Conservation (phyloP, 2,888 invertebrate species). For the Parthenolecanium corni region DNA sequence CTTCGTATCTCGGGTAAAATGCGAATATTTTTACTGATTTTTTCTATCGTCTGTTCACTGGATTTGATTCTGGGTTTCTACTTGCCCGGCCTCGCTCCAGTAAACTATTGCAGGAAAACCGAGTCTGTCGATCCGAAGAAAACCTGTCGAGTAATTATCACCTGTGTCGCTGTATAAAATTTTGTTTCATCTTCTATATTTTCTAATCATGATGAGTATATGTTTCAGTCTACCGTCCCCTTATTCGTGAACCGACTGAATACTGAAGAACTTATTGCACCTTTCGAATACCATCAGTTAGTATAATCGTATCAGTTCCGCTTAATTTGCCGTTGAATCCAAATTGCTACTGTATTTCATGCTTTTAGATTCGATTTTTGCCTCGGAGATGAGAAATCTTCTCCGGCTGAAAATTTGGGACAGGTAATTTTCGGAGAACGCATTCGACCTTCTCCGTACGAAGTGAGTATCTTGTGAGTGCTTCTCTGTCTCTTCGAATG, state of each 20-base stretch:
- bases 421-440: constrained; percentile 99
- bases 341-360: not conserved
- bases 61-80: constrained; percentile 59
- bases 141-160: not conserved
- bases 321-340: no score
- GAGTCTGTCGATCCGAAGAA: constrained; percentile 32
- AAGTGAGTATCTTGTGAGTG: constrained; percentile 43
- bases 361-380: constrained; percentile 82
- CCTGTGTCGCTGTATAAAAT: not conserved
- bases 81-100: constrained; percentile 93
- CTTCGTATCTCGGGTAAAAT: no score
- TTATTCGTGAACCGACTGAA: constrained; percentile 93
- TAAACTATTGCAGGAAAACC: constrained; percentile 78
- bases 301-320: constrained; percentile 35
- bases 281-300: constrained; percentile 92
- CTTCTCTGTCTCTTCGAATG: not conserved
- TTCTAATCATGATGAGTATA: constrained; percentile 28
- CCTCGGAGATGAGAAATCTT: constrained; percentile 53
- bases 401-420: constrained; percentile 94
- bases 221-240: constrained; percentile 71
- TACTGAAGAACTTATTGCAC: constrained; percentile 94
- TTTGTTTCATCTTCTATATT: no score
- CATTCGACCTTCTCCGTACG: constrained; percentile 86
- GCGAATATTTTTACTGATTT: no score
- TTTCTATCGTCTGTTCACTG: no score